Base-by-base conservation (phyloP, 2,888 invertebrate species). In the Psylliodes chrysocephalus region DNA sequence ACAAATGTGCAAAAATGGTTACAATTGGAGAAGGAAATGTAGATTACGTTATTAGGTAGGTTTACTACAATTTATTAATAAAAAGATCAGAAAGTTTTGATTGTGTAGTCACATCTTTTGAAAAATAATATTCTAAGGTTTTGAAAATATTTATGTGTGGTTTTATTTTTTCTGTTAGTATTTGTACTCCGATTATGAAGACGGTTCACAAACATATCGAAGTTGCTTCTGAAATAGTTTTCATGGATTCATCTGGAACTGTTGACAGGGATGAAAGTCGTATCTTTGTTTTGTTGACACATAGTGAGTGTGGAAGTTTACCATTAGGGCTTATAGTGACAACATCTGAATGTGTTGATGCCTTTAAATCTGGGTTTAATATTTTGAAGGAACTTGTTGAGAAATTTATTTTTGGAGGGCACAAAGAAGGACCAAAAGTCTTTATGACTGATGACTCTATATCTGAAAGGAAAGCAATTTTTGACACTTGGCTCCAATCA, bases 381-480 rank as follows among this genome's bases (percentile, higher is more conserved):
- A 14, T 56, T 1, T 22, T 65, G n/a, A 46, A 51, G 12, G 22
- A 61, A 5, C n/a, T 65, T 28, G 18, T 59, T n/a, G 55, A 55
- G 18, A 19, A 10, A 55, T 66, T 2, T 67, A 49, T 42, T n/a
- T n/a, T n/a, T n/a, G n/a, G n/a, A n/a, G n/a, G n/a, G n/a, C n/a
- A n/a, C n/a, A n/a, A n/a, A n/a, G 53, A 67, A n/a, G 66, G 67
- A 0, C 69, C 67, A 10, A 15, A 22, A 14, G 6, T 64, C 7
- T 59, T 67, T 30, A 35, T 70, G 51, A 69, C 67, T 8, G 62
- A 71, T 28, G 70, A 71, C 19, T 63, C 35, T 28, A 4, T 6
- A 28, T 28, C 28, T 28, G 28, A 28, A 28, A 28, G 8, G 8
- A 28, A 28, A 8, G 8, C 5, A 6, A 8, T 28, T 4, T 8